A percentile compares a stretch with the other conserved stretches of the same genome.
Conservation (phyloP, 2,113 vertebrate genomes). For the Mastomys natalensis region DNA sequence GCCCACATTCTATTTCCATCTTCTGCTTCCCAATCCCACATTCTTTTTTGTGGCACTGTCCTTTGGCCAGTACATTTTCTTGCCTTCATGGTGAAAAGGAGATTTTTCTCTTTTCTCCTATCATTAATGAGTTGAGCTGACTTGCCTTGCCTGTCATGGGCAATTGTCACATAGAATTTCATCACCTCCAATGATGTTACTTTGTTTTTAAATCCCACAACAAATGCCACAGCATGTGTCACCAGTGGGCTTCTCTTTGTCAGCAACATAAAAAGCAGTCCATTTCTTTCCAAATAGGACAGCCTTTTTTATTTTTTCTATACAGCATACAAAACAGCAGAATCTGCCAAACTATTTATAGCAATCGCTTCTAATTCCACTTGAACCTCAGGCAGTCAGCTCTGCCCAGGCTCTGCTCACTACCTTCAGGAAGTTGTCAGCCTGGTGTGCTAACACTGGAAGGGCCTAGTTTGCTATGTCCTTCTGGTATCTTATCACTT, state of each 20-base stretch:
- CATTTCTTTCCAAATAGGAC: constrained; percentile 21
- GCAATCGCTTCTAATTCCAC: constrained; percentile 76
- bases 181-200: constrained; percentile 33
- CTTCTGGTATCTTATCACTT: constrained; percentile 42
- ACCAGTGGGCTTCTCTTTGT: constrained; percentile 62
- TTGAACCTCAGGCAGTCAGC: constrained; percentile 72
- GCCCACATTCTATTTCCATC: neutral
- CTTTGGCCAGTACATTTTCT: neutral
- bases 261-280: constrained; percentile 65
- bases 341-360: constrained; percentile 70
- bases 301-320: neutral
- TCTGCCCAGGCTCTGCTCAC: constrained; percentile 59
- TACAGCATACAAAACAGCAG: constrained; percentile 39
- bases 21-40: neutral
- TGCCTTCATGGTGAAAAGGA: neutral
- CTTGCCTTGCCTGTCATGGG: neutral
- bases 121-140: constrained; percentile 43
- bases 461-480: constrained; percentile 73
- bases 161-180: constrained; percentile 25
- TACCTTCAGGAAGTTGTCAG: constrained; percentile 73
- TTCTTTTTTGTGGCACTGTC: neutral
- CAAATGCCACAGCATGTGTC: constrained; percentile 40
- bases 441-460: constrained; percentile 60
- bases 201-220: constrained; percentile 65
- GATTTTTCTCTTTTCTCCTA: neutral